Evolutionary conservation across 2,888 invertebrate genomes (phyloP).

Genomic region (Torymus tubicola): DNA sequence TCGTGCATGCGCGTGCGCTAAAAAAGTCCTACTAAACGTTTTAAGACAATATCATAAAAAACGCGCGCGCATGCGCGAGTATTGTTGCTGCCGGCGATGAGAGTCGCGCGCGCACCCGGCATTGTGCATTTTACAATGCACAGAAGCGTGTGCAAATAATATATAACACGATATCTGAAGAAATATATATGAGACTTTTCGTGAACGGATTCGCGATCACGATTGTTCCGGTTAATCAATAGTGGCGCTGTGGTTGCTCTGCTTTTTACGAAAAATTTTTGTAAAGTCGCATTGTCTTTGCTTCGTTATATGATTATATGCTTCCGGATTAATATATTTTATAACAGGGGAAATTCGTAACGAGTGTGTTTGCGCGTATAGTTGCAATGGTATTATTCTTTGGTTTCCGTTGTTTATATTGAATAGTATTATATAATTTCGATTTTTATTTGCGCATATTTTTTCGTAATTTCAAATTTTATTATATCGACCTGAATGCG

Average conservation of each 20-base stretch:
- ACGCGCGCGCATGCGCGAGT: background rate
- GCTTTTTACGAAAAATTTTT: background rate
- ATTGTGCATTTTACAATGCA: slow-evolving; percentile 26
- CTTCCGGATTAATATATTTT: no score
- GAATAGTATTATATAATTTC: no score
- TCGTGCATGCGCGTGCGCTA: background rate
- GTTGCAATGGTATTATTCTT: no score
- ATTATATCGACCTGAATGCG: no score
- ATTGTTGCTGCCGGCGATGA: slow-evolving; percentile 25
- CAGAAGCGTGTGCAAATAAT: background rate
- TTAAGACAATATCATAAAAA: slow-evolving; percentile 30
- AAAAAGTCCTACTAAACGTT: slow-evolving; percentile 23
- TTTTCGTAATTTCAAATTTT: no score
- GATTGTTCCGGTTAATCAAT: slow-evolving; percentile 35
- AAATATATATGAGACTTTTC: no score
- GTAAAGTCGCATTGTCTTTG: background rate
- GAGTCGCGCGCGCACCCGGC: background rate
- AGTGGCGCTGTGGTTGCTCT: background rate
- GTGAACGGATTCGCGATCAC: background rate
- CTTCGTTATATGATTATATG: no score
- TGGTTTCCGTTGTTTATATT: no score
- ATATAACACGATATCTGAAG: background rate
- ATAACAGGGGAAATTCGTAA: no score
- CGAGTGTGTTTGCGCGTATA: no score
- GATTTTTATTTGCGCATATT: no score